A percentile compares a stretch with the other conserved stretches of the same genome.
Conservation (phyloP, 2,113 vertebrate genomes). For the Bufo gargarizans region DNA sequence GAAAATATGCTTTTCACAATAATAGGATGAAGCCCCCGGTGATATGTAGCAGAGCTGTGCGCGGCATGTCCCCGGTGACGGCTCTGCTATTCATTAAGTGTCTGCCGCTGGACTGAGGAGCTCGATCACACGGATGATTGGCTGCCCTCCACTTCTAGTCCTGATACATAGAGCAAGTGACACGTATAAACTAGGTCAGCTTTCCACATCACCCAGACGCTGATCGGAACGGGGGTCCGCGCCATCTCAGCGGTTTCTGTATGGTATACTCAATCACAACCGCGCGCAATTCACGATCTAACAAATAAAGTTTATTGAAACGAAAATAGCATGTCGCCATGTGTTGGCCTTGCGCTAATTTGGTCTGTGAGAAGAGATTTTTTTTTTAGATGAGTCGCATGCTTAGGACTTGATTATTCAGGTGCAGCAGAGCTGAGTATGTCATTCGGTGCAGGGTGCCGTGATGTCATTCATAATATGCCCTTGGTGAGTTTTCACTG, state of each 20-base stretch:
- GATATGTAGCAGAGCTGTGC: background rate
- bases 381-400: no score
- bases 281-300: background rate
- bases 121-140: background rate
- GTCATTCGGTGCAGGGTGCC: background rate
- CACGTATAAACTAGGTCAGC: conserved; percentile 47
- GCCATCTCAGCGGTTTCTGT: background rate
- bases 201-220: background rate
- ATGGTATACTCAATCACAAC: background rate
- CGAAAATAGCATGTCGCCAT: no score
- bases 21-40: background rate
- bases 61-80: background rate
- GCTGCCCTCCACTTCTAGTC: conserved; percentile 1
- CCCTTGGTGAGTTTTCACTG: background rate
- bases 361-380: no score
- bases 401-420: background rate
- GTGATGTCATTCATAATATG: background rate
- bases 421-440: background rate
- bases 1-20: background rate
- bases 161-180: conserved; percentile 12
- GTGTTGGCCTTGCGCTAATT: no score
- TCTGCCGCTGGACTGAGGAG: background rate
- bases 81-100: conserved; percentile 19
- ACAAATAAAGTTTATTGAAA: no score
- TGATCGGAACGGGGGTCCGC: background rate